These are phyloP conservation scores for Sebastes dallii DNA, from an alignment of 2,797 vertebrate species.

Conservation along the genomic window DNA sequence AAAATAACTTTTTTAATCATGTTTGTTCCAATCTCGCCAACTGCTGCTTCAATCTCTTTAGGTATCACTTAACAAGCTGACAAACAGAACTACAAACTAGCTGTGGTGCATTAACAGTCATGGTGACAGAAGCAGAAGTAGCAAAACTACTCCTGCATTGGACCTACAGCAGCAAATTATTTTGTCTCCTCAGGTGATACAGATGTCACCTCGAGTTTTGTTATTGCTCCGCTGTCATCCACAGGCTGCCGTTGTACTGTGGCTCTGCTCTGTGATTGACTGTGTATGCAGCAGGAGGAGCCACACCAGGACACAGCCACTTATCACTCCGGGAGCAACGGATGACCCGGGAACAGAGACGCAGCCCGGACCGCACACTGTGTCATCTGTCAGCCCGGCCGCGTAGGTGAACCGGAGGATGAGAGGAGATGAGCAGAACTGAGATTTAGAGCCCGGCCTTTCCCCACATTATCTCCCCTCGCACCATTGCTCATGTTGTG, in stretches of 20 bases:
- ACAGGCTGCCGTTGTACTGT: conserved; percentile 33
- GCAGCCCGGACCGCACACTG: conserved; percentile 56
- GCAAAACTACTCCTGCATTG: neutral
- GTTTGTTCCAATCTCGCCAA: no score
- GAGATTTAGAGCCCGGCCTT: conserved; percentile 64
- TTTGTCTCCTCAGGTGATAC: conserved; percentile 46
- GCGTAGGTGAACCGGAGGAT: conserved; percentile 56
- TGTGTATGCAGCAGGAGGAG: conserved; percentile 52
- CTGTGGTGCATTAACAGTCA: neutral
- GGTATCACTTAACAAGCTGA: neutral
- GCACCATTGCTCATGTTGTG: conserved; percentile 60
- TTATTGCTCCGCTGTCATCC: conserved; percentile 65
- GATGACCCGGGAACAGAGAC: conserved; percentile 64
- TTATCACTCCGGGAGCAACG: conserved; percentile 66
- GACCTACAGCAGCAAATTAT: conserved; percentile 1
- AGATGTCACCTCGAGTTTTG: conserved; percentile 62
- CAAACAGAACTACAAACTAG: neutral
- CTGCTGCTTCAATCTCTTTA: neutral
- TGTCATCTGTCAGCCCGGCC: conserved; percentile 70
- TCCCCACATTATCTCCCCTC: conserved; percentile 53
- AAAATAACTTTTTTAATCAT: no score
- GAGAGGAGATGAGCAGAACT: conserved; percentile 64
- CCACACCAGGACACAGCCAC: conserved; percentile 60
- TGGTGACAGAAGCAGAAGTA: neutral
- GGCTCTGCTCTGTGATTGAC: conserved; percentile 57